Conservation (phyloP, 2,888 invertebrate species). For the Griposia aprilina region DNA sequence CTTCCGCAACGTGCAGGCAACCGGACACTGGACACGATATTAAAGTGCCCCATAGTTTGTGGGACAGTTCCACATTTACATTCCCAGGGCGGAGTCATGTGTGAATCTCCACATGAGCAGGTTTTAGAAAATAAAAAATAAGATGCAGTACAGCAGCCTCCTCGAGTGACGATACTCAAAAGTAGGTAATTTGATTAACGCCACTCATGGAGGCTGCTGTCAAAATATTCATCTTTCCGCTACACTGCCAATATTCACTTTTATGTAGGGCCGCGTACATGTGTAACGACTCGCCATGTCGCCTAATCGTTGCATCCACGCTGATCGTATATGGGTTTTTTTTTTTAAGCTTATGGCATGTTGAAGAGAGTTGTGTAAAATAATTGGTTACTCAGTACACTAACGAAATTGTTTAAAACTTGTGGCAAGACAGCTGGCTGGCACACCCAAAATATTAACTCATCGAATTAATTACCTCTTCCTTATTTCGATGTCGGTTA, state of each 20-base stretch:
- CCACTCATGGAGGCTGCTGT: too few species aligned
- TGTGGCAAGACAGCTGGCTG: too few species aligned
- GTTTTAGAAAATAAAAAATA: too few species aligned
- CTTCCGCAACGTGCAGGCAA: background rate
- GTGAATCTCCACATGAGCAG: background rate
- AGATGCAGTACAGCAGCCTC: too few species aligned
- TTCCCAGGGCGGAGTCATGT: background rate
- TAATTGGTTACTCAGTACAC: background rate
- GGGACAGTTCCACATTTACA: background rate
- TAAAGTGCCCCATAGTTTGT: background rate
- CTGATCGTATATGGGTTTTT: too few species aligned
- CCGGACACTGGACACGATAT: background rate
- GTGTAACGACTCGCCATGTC: too few species aligned
- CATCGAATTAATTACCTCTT: conserved; percentile 1
- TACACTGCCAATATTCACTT: background rate
- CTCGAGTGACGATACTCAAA: too few species aligned
- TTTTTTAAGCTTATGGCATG: too few species aligned
- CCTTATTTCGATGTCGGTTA: background rate
- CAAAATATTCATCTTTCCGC: background rate
- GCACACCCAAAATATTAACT: background rate
- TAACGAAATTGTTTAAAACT: background rate
- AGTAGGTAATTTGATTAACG: too few species aligned
- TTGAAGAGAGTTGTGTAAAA: too few species aligned
- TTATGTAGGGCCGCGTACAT: background rate
- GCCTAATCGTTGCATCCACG: too few species aligned